These are phyloP conservation scores for Delichon dasypus DNA, from an alignment of 2,797 vertebrate species.

Conservation along the genomic window DNA sequence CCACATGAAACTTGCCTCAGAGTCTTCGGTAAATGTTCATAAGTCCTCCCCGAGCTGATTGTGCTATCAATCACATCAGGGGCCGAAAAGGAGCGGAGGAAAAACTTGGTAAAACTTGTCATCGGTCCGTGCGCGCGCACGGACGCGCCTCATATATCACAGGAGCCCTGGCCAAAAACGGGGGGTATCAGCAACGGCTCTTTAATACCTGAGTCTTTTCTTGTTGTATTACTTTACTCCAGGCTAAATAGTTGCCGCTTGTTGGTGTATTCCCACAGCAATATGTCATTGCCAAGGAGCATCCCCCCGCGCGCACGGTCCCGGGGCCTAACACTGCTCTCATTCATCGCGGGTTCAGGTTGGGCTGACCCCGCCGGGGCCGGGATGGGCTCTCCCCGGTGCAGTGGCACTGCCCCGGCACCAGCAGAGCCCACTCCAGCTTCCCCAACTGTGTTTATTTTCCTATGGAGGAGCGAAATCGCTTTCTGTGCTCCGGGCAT, in stretches of 20 bases:
- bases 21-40: slow-evolving; percentile 53
- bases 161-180: neutral
- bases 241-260: slow-evolving; percentile 22
- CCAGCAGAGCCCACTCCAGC: neutral
- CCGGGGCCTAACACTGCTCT: slow-evolving; percentile 37
- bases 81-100: slow-evolving; percentile 19
- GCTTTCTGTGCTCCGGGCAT: neutral
- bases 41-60: slow-evolving; percentile 30
- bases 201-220: slow-evolving; percentile 36
- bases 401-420: neutral
- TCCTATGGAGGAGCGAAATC: neutral
- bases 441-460: neutral
- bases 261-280: slow-evolving; percentile 53
- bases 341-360: slow-evolving; percentile 19
- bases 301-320: neutral
- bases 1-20: slow-evolving; percentile 55
- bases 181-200: neutral
- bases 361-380: neutral
- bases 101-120: slow-evolving; percentile 62
- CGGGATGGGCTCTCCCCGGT: neutral
- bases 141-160: slow-evolving; percentile 11
- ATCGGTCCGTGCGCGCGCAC: neutral
- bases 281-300: slow-evolving; percentile 47
- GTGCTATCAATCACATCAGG: slow-evolving; percentile 41
- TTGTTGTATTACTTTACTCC: slow-evolving; percentile 9